Evolutionary conservation across 1,140 invertebrate genomes (phyloP).

Genomic region (Limonius californicus): DNA sequence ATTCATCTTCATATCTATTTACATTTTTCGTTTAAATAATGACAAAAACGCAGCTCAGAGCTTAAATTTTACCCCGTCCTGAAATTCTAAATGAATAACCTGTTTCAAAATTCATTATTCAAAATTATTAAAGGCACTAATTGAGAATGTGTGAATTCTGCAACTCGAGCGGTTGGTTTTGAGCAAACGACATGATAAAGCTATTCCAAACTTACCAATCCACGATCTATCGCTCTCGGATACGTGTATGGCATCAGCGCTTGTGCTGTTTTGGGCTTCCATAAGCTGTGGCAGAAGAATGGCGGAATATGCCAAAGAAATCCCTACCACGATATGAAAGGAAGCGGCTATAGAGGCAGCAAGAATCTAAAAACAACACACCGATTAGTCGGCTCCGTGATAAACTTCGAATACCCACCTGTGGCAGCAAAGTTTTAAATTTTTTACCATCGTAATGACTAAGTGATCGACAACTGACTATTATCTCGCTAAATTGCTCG

Average conservation of each 20-base stretch:
- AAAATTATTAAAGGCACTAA: no score
- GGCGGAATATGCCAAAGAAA: slow-evolving; percentile 56
- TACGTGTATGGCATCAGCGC: slow-evolving; percentile 36
- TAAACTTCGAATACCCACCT: slow-evolving; percentile 28
- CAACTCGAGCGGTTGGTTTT: no score
- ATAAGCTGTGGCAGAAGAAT: slow-evolving; percentile 55
- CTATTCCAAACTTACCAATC: slow-evolving; percentile 46
- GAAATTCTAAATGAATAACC: no score
- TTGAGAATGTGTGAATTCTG: no score
- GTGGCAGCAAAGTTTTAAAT: slow-evolving; percentile 42
- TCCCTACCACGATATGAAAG: slow-evolving; percentile 56
- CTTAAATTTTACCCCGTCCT: no score
- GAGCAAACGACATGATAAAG: background rate
- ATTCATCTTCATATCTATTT: no score
- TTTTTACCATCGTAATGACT: slow-evolving; percentile 42
- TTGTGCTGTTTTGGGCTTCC: slow-evolving; percentile 30
- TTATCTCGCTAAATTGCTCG: slow-evolving; percentile 44
- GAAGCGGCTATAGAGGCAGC: slow-evolving; percentile 53
- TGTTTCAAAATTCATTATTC: no score
- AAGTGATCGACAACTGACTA: slow-evolving; percentile 44
- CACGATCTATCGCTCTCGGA: slow-evolving; percentile 50
- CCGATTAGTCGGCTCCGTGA: background rate
- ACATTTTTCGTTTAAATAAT: no score
- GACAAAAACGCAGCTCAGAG: no score
- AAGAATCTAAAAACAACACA: slow-evolving; percentile 45